phyloP scores from a whole-genome alignment of 2,888 invertebrate species.

The Hyles lineata region DNA sequence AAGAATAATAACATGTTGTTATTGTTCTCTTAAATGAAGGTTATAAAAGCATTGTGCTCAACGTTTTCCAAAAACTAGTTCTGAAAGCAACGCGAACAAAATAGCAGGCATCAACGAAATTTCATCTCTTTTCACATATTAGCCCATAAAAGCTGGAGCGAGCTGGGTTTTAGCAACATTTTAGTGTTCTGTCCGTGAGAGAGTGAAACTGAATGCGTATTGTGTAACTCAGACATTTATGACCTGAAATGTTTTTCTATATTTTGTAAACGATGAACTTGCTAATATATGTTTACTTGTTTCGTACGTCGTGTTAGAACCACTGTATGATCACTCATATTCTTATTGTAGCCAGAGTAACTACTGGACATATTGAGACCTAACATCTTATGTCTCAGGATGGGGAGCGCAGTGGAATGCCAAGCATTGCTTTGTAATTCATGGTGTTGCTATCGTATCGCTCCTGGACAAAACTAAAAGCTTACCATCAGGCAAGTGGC shows the following conservation, averaged over 20 bases:
- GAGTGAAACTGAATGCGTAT: neutral
- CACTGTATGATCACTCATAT: no score
- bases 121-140: neutral
- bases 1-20: neutral
- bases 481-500: no score
- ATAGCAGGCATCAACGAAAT: neutral
- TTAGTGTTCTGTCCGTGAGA: neutral
- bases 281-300: neutral
- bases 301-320: neutral
- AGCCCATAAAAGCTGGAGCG: conserved; percentile 1
- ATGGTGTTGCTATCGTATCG: no score
- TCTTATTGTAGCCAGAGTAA: no score
- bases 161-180: neutral
- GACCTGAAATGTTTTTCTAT: conserved; percentile 3
- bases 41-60: neutral
- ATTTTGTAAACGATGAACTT: neutral
- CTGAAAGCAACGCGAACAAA: neutral
- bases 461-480: no score
- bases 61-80: neutral
- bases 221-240: neutral
- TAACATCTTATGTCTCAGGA: no score
- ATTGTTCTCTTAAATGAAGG: neutral
- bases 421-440: no score
- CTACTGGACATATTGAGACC: no score
- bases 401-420: no score